These are phyloP conservation scores for Acrobasis consociella DNA, from an alignment of 2,888 invertebrate species.

Conservation along the genomic window DNA sequence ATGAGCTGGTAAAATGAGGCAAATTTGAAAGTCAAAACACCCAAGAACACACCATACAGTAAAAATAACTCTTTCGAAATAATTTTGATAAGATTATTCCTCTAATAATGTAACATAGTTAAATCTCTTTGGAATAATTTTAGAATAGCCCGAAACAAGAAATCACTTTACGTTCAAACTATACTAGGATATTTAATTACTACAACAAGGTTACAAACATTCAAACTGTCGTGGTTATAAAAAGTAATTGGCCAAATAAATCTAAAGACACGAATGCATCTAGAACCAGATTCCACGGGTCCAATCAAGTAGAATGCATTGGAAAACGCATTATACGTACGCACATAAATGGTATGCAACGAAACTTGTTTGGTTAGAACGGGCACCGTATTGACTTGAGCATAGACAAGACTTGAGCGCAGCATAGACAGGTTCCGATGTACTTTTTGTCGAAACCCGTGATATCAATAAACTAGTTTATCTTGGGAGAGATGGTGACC, in stretches of 20 bases:
- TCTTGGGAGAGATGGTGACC: constrained; percentile 53
- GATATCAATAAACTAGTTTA: constrained; percentile 66
- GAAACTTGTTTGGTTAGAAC: constrained; percentile 61
- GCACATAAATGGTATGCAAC: constrained; percentile 50
- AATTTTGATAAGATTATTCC: background rate
- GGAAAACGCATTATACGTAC: constrained; percentile 55
- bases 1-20: constrained; percentile 25
- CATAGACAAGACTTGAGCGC: constrained; percentile 60
- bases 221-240: constrained; percentile 31
- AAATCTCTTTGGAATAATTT: too few species aligned
- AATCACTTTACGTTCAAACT: background rate
- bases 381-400: constrained; percentile 56
- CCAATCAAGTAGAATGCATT: constrained; percentile 60
- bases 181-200: background rate
- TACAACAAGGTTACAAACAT: background rate
- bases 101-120: background rate
- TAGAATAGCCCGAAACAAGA: background rate
- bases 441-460: constrained; percentile 51
- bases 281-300: constrained; percentile 51
- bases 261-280: constrained; percentile 40
- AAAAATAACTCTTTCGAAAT: background rate
- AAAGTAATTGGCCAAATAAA: constrained; percentile 41
- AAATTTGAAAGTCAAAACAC: constrained; percentile 8
- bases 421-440: constrained; percentile 57
- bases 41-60: background rate